Conservation (phyloP, 2,797 vertebrate genomes). For the Vespertilio murinus region DNA sequence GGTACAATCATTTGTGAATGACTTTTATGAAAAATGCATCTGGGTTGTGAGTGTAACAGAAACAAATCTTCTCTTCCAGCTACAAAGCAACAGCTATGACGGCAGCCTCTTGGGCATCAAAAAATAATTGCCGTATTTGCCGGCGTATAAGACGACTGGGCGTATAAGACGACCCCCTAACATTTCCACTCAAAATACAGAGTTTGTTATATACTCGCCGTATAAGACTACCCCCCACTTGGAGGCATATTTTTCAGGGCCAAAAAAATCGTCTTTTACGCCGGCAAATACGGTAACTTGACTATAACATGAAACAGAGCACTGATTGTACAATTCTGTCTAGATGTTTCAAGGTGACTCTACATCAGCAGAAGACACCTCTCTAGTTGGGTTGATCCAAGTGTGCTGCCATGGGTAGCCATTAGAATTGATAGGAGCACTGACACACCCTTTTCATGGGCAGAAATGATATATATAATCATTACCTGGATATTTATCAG, state of each 20-base stretch:
- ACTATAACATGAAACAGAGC: not conserved
- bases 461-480: not conserved
- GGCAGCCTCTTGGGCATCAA: not conserved
- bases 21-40: constrained; percentile 6
- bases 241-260: no score
- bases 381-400: not conserved
- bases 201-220: no score
- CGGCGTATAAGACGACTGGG: no score
- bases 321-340: not conserved
- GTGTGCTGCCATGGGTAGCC: not conserved
- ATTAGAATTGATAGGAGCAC: not conserved
- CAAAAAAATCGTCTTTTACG: no score
- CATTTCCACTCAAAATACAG: no score
- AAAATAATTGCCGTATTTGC: not conserved
- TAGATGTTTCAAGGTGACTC: not conserved
- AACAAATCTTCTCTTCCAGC: not conserved
- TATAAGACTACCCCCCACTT: no score
- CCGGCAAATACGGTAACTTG: no score
- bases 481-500: not conserved
- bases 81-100: not conserved
- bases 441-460: not conserved
- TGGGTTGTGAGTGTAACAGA: not conserved
- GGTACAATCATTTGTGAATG: not conserved
- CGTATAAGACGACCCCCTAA: no score
- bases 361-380: not conserved